These are phyloP conservation scores for Cotesia glomerata DNA, from an alignment of 1,140 invertebrate species.

Conservation along the genomic window DNA sequence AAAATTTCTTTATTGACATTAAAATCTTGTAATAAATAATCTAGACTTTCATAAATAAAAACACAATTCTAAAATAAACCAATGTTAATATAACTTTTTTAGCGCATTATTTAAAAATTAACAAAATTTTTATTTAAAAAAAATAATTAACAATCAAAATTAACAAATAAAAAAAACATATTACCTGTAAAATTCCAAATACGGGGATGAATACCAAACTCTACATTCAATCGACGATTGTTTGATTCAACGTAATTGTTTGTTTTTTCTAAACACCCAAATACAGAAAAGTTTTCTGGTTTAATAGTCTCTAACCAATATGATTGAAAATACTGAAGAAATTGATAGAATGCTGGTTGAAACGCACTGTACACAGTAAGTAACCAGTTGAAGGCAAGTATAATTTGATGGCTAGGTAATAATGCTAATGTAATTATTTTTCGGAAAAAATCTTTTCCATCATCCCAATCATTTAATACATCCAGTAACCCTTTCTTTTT, in stretches of 20 bases:
- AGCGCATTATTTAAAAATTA: no score
- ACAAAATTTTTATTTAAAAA: no score
- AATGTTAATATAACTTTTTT: no score
- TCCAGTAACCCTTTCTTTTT: not conserved
- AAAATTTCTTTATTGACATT: no score
- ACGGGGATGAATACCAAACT: not conserved
- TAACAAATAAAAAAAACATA: not conserved
- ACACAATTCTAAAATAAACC: no score
- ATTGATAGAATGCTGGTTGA: not conserved
- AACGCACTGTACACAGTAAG: not conserved
- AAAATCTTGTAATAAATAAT: no score
- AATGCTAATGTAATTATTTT: not conserved
- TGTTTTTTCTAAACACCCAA: not conserved
- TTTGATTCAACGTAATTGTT: not conserved
- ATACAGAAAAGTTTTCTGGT: not conserved
- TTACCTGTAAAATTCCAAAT: not conserved
- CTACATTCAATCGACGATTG: not conserved
- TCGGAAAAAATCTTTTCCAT: not conserved
- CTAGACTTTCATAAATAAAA: no score
- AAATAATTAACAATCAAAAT: no score
- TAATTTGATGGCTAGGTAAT: not conserved
- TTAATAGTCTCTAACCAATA: not conserved
- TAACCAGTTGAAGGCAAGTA: not conserved
- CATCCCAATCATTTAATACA: not conserved
- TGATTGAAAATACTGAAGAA: not conserved